Evolutionary conservation across 1,140 invertebrate species (phyloP).

Genomic region (Apis laboriosa): DNA sequence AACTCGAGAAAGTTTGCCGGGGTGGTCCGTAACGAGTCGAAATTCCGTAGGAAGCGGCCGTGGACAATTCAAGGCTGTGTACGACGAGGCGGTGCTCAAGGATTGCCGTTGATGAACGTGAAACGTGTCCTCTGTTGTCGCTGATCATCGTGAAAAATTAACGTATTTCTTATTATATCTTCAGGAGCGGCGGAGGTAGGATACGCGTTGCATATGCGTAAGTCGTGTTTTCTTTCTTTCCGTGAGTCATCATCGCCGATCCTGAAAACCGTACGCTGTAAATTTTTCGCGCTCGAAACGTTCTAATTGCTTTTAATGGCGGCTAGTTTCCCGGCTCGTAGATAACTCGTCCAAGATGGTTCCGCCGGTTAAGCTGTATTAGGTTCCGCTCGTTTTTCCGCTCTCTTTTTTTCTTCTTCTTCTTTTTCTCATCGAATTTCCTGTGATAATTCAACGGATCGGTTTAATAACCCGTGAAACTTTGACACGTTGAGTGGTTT

Average conservation of each 20-base stretch:
- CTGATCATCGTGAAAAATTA: too few relatives aligned
- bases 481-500: conserved; percentile 48
- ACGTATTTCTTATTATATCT: too few relatives aligned
- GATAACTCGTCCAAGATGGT: conserved; percentile 48
- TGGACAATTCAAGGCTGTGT: conserved; percentile 20
- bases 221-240: background rate
- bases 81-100: too few relatives aligned
- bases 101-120: too few relatives aligned
- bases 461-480: conserved; percentile 46
- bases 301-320: conserved; percentile 55
- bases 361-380: background rate
- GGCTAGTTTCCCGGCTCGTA: background rate
- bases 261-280: conserved; percentile 41
- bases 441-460: conserved; percentile 35
- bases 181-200: too few relatives aligned
- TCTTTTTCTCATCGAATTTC: conserved; percentile 19
- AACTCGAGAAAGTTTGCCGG: conserved; percentile 1
- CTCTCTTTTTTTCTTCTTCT: background rate
- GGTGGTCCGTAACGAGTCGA: conserved; percentile 20
- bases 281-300: conserved; percentile 51
- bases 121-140: too few relatives aligned
- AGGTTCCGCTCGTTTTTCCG: background rate
- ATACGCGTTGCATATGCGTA: background rate
- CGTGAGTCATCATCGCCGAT: conserved; percentile 44
- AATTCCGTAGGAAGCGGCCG: background rate